Conservation (phyloP, 2,888 invertebrate species). For the Acrobeloides nanus region DNA sequence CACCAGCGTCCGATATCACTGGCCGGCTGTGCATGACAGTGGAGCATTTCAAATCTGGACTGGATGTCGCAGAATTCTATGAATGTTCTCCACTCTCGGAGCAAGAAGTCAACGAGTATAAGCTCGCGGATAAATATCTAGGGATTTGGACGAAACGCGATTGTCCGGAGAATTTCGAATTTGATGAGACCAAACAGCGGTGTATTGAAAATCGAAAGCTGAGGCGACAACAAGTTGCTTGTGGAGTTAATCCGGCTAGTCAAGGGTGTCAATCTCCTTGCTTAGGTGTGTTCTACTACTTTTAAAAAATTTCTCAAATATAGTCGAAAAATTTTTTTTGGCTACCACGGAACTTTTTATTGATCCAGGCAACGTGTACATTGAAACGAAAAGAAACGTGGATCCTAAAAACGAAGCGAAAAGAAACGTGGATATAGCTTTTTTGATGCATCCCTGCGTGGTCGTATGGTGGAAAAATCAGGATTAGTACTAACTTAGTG, state of each 20-base stretch:
- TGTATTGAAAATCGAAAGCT: constrained; percentile 38
- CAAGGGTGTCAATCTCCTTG: constrained; percentile 28
- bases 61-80: constrained; percentile 23
- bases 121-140: constrained; percentile 33
- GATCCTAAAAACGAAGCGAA: too few species aligned
- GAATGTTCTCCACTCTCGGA: constrained; percentile 47
- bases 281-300: constrained; percentile 16
- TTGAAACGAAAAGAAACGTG: too few species aligned
- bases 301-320: too few species aligned
- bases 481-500: too few species aligned
- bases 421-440: too few species aligned
- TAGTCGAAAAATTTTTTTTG: too few species aligned
- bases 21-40: constrained; percentile 48
- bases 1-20: too few species aligned
- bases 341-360: too few species aligned
- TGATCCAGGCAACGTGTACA: too few species aligned
- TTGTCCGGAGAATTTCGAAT: constrained; percentile 39
- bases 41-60: constrained; percentile 32
- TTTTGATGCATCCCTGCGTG: too few species aligned
- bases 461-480: too few species aligned
- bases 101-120: constrained; percentile 36
- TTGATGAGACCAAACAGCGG: constrained; percentile 34
- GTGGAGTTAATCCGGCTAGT: constrained; percentile 13
- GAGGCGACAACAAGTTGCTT: constrained; percentile 21
- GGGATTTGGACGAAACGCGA: constrained; percentile 43